Conservation (phyloP, 2,888 invertebrate species). For the Erebia palarica region DNA sequence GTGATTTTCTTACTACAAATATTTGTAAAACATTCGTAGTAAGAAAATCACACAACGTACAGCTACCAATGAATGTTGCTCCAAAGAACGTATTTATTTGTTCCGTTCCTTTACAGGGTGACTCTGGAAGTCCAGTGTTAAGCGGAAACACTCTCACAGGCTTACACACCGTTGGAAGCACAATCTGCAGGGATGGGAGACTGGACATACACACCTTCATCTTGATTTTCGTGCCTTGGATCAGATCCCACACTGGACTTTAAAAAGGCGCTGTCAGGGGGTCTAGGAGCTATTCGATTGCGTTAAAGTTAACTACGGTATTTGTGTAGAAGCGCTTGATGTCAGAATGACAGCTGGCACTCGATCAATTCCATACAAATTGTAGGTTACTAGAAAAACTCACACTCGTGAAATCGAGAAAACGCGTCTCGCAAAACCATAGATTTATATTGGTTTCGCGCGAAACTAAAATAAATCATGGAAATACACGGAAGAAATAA, state of each 20-base stretch:
- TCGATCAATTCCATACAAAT: no score
- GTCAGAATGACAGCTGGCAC: no score
- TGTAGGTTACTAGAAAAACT: no score
- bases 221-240: constrained; percentile 36
- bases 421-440: no score
- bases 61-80: background rate
- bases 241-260: constrained; percentile 35
- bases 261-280: background rate
- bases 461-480: no score
- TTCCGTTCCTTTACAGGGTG: background rate
- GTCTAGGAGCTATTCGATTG: no score
- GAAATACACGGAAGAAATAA: no score
- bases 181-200: constrained; percentile 16
- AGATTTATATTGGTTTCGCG: no score
- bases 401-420: no score
- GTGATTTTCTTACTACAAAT: background rate
- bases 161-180: constrained; percentile 29
- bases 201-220: constrained; percentile 40
- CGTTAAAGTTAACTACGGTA: no score
- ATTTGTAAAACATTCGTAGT: background rate
- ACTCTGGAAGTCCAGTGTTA: background rate
- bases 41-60: no score
- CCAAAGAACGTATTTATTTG: background rate
- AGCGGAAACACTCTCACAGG: background rate
- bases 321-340: no score